Evolutionary conservation across 2,888 invertebrate species (phyloP), one percentile per base, ranked within the genome.

Genomic region (Melieria crassipennis): DNA sequence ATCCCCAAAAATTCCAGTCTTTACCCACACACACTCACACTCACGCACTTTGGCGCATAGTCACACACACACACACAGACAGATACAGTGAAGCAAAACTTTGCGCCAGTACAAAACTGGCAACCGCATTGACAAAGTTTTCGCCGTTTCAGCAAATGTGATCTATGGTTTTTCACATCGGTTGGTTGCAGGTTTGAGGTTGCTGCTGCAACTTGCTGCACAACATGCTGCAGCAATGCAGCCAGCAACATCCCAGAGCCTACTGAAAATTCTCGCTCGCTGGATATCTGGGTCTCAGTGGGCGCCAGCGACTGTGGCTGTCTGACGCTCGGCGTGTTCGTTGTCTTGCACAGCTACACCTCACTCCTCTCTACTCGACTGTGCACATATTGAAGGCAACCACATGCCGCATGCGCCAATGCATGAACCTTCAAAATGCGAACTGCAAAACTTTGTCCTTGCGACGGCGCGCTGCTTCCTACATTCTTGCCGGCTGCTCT

Each of bases 361-460:
- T 30, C 30, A 30, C 30, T 30, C 30, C 30, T 30, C 30, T 30
- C 30, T 30, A 1, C 30, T 1, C 30, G 30, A 30, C 30, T 30
- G 30, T 30, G 30, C 30, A 48, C 13, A 13, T 47, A 67, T 61
- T 56, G 63, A 67, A 71, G 64, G 62, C 46, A 68, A 68, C 71
- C 71, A 63, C 71, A 72, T 43, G 61, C 57, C 48, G 48, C 45
- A 43, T 60, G n/a, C 4, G 6, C 64, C 70, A 67, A 56, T 11
- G 9, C 57, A 13, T 7, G 16, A 13, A 57, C n/a, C n/a, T 57
- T 9, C n/a, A 57, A 57, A 30, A 30, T 30, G 16, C 30, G 65
- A 58, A n/a, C 50, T 60, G 70, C 72, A 78, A 81, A 80, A 80
- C 77, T 80, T 80, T 74, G 81, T 77, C 80, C 80, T 79, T 79